These are phyloP conservation scores for Coryphaenoides rupestris DNA, from an alignment of 2,113 vertebrate genomes.

Conservation along the genomic window DNA sequence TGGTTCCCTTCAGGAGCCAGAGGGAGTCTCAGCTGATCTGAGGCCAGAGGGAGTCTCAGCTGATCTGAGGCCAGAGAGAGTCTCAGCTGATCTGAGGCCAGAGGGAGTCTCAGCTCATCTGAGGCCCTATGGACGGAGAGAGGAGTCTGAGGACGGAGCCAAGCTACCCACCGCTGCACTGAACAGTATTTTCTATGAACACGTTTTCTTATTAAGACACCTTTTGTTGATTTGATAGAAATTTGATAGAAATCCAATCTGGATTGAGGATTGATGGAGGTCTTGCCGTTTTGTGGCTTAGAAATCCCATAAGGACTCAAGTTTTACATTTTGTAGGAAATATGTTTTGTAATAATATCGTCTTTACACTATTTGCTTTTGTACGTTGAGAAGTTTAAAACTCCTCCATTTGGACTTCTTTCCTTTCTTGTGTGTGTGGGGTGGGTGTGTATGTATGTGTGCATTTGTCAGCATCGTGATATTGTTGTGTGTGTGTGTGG, in stretches of 20 bases:
- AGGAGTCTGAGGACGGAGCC: background rate
- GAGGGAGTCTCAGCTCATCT: conserved; percentile 46
- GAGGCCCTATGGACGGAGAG: background rate
- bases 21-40: conserved; percentile 50
- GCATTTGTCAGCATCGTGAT: background rate
- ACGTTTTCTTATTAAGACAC: no score
- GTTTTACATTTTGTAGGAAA: no score
- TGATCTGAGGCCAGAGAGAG: conserved; percentile 45
- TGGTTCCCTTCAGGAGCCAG: conserved; percentile 23
- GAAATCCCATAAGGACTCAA: no score
- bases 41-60: conserved; percentile 26
- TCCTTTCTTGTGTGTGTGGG: background rate
- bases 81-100: conserved; percentile 40
- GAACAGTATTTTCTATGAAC: background rate
- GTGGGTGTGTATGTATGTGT: no score
- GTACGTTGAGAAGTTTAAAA: no score
- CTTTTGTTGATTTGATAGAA: no score
- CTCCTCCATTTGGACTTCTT: background rate
- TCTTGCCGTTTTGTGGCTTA: no score
- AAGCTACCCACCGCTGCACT: background rate
- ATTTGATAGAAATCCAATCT: no score
- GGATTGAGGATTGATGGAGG: no score
- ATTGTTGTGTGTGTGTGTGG: no score
- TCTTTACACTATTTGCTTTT: no score
- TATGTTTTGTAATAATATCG: no score